Evolutionary conservation across 2,797 vertebrate species (phyloP), one percentile per base, ranked within the genome.

Genomic region (Gila robusta): DNA sequence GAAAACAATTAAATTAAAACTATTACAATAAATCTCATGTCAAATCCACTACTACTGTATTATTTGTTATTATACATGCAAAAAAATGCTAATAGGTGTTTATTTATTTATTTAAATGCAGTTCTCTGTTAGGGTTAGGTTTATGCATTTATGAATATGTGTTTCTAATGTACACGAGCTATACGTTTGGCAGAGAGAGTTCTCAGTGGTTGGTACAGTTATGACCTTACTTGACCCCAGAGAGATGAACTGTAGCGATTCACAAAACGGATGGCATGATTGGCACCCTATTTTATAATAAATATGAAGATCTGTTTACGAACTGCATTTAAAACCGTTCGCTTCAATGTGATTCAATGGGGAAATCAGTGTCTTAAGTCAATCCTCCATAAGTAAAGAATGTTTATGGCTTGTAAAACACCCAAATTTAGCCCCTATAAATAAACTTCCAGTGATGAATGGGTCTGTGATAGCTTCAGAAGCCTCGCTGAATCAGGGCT

Each of bases 381-480:
- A 56, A 56, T 79, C 79, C 76, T 71, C 26, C 26, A 8, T 70
- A 85, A 19, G 83, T 79, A 79, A 85, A 79, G 66, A 85, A 79
- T 32, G 26, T 79, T 79, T 85, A 85, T 85, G 39, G 76, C 66
- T 79, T 71, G 66, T 85, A 79, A 85, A 85, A 32, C 49, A 67
- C 39, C 83, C 66, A 62, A 79, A 79, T 85, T 79, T 79, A 85
- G 83, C 66, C 67, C 52, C 66, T 79, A 79, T 79, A 85, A 85
- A 79, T 85, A 85, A 85, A 62, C 76, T 0, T 14, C 2, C 7
- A 39, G 37, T 79, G 76, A 85, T 79, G 83, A 85, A 85, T 85
- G 67, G 66, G 26, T 79, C 74, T 71, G 76, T 62, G 83, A 79
- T 59, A 1, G 76, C 66, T 79, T 79, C 64, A 71, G 83, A 85